phyloP scores from a whole-genome alignment of 30 jellyfish, hydroid and myxozoan species.

The Aurelia aurita complex sp. Pacific region DNA sequence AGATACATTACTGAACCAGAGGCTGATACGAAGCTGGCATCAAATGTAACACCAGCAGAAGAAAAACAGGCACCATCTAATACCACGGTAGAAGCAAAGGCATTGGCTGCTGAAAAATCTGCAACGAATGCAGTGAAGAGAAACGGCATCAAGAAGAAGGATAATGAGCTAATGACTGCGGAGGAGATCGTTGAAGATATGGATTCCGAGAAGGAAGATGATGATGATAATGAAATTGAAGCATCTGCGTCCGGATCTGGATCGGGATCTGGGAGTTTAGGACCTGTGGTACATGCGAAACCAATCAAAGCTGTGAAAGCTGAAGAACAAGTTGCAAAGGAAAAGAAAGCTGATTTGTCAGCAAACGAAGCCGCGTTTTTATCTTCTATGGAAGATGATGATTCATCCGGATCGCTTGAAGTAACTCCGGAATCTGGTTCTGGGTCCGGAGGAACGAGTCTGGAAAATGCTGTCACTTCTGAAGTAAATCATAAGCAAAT shows the following conservation, averaged over 20 bases:
- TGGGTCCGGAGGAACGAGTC: conserved; percentile 64
- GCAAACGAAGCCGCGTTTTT: conserved; percentile 81
- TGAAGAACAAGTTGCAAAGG: conserved; percentile 9
- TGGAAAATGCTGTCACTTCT: conserved; percentile 41
- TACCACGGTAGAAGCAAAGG: conserved; percentile 19
- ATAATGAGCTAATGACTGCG: conserved; percentile 70
- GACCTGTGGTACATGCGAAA: background rate
- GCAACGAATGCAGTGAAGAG: conserved; percentile 39
- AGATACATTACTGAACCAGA: conserved; percentile 12
- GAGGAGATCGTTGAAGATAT: conserved; percentile 67
- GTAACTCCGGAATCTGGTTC: conserved; percentile 77
- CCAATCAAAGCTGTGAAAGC: conserved; percentile 4
- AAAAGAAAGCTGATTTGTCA: conserved; percentile 44
- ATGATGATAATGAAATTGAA: conserved; percentile 24
- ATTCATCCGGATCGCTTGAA: conserved; percentile 57
- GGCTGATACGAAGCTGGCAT: background rate
- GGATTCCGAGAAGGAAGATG: conserved; percentile 74
- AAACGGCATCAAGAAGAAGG: conserved; percentile 32
- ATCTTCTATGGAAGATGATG: conserved; percentile 64
- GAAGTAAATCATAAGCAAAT: conserved; percentile 44
- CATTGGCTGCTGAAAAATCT: background rate
- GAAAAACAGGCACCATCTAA: background rate
- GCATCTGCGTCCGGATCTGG: conserved; percentile 86
- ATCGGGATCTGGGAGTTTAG: conserved; percentile 63
- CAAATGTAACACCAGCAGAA: background rate